A percentile compares a stretch with the other conserved stretches of the same genome.
These are phyloP conservation scores for Synanthedon myopaeformis DNA, from an alignment of 2,888 invertebrate genomes.

Conservation along the genomic window DNA sequence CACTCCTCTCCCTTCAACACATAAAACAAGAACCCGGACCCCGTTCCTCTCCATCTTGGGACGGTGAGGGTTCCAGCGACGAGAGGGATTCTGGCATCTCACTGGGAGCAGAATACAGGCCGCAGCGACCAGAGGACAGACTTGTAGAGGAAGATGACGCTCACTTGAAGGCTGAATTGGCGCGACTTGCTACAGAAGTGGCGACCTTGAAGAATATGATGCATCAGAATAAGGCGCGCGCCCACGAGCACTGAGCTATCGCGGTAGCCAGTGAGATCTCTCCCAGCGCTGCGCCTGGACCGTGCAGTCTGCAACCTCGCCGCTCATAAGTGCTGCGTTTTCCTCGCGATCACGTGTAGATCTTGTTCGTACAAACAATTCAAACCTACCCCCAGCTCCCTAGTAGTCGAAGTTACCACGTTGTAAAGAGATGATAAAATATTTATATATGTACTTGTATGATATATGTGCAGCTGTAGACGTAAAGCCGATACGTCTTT, in stretches of 20 bases:
- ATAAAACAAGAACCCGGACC: constrained; percentile 88
- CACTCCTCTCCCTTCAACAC: constrained; percentile 83
- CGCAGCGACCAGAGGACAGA: constrained; percentile 46
- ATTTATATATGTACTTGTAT: constrained; percentile 42
- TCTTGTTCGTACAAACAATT: constrained; percentile 54
- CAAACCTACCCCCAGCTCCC: constrained; percentile 31
- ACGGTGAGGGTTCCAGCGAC: constrained; percentile 90
- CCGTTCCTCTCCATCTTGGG: constrained; percentile 85
- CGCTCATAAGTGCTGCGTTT: constrained; percentile 6
- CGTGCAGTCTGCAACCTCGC: constrained; percentile 10
- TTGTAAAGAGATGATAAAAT: constrained; percentile 47
- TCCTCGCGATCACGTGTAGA: constrained; percentile 17
- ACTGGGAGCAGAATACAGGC: constrained; percentile 77
- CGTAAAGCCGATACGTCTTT: constrained; percentile 44
- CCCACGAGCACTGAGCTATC: constrained; percentile 57
- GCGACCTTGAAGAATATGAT: constrained; percentile 88
- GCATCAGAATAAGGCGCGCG: constrained; percentile 71
- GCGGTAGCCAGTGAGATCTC: constrained; percentile 7
- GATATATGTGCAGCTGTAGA: constrained; percentile 59
- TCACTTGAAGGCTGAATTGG: constrained; percentile 87
- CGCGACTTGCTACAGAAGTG: constrained; percentile 90
- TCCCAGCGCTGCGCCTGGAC: constrained; percentile 12
- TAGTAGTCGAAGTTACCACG: constrained; percentile 61
- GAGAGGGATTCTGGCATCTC: constrained; percentile 92
- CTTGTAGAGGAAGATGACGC: constrained; percentile 73